These are phyloP conservation scores for Epinephelus cyanopodus DNA, from an alignment of 2,113 vertebrate species.

Conservation along the genomic window DNA sequence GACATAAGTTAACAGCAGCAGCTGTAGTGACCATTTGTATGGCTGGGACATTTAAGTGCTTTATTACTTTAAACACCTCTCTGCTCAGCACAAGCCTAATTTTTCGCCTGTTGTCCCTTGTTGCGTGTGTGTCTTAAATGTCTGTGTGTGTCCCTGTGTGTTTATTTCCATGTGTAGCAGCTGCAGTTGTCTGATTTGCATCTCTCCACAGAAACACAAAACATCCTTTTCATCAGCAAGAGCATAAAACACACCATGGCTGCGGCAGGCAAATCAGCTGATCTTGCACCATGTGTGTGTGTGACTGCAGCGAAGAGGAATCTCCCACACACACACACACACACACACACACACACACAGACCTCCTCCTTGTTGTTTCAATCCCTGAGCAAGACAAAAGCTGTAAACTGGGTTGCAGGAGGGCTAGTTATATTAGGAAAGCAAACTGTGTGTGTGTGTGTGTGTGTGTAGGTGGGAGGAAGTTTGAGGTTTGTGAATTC, in stretches of 20 bases:
- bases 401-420: not conserved
- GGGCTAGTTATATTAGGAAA: not conserved
- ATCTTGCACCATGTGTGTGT: constrained; percentile 13
- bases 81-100: not conserved
- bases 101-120: not conserved
- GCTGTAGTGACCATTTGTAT: too few species aligned
- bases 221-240: constrained; percentile 31
- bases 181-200: constrained; percentile 64
- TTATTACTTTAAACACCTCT: too few species aligned
- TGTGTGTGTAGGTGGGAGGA: not conserved
- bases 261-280: constrained; percentile 67
- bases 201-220: constrained; percentile 55
- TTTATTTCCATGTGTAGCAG: constrained; percentile 44
- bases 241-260: constrained; percentile 32
- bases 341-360: not conserved
- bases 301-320: constrained; percentile 2
- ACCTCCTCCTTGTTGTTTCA: not conserved
- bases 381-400: not conserved
- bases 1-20: not conserved
- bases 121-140: not conserved
- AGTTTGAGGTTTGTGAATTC: not conserved
- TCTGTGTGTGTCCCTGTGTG: not conserved
- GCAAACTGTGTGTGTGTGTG: not conserved
- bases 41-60: too few species aligned
- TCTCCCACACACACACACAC: constrained; percentile 4